Evolutionary conservation across 2,797 vertebrate genomes (phyloP).

Genomic region (Melanotaenia nigrans): DNA sequence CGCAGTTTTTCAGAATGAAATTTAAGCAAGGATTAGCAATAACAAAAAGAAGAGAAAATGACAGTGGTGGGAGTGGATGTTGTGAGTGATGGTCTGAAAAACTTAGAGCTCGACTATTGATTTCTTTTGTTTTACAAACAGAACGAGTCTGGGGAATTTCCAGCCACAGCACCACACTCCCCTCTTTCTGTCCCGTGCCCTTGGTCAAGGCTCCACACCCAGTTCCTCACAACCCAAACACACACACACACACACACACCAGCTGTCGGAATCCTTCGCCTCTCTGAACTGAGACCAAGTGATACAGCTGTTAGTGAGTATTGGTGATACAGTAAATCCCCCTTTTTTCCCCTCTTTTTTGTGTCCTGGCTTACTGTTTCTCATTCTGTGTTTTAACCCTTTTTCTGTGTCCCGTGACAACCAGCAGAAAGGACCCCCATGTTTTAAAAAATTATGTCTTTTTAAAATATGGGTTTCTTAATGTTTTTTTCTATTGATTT

Average conservation of each 20-base stretch:
- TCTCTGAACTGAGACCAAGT: constrained; percentile 86
- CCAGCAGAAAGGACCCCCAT: not conserved
- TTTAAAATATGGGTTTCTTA: not conserved
- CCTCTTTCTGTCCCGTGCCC: constrained; percentile 65
- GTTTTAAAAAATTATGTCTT: not conserved
- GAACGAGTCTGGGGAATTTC: constrained; percentile 58
- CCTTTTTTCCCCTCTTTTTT: constrained; percentile 28
- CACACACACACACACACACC: constrained; percentile 47
- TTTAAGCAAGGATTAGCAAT: constrained; percentile 1
- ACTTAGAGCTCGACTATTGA: constrained; percentile 23
- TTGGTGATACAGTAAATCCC: constrained; percentile 65
- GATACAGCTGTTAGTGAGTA: constrained; percentile 83
- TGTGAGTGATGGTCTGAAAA: not conserved
- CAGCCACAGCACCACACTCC: constrained; percentile 38
- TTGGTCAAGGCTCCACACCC: constrained; percentile 76
- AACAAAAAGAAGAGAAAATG: not conserved
- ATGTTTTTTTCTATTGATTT: not conserved
- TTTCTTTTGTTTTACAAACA: constrained; percentile 58
- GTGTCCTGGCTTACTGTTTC: constrained; percentile 61
- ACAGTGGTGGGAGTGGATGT: not conserved
- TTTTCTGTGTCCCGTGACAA: constrained; percentile 41
- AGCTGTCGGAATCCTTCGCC: constrained; percentile 85
- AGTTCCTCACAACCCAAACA: constrained; percentile 38
- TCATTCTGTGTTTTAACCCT: constrained; percentile 54
- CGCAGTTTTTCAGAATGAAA: constrained; percentile 9